Conservation (phyloP, 2,113 vertebrate genomes). For the Ophiodon elongatus region DNA sequence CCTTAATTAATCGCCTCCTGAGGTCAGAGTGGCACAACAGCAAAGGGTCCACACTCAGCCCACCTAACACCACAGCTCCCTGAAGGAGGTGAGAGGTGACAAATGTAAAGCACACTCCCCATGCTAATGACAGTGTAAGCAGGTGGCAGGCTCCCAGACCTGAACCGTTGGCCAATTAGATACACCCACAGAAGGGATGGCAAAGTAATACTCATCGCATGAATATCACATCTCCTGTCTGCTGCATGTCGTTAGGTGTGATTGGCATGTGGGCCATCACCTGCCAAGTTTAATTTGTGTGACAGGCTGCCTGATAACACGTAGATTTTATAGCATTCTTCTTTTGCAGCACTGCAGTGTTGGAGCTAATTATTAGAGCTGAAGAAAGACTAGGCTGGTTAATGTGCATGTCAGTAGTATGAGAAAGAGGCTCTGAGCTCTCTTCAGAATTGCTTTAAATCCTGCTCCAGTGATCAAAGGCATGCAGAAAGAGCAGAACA, state of each 20-base stretch:
- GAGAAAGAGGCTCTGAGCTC: conserved; percentile 50
- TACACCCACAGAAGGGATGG: conserved; percentile 21
- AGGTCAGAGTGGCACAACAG: conserved; percentile 53
- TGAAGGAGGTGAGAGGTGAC: conserved; percentile 58
- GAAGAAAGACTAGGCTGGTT: conserved; percentile 56
- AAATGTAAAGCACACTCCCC: conserved; percentile 48
- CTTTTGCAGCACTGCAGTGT: conserved; percentile 41
- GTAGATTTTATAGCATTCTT: conserved; percentile 16
- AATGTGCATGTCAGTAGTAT: conserved; percentile 74
- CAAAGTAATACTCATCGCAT: conserved; percentile 15
- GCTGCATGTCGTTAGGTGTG: conserved; percentile 36
- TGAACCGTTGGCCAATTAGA: conserved; percentile 64
- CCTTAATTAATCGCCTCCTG: conserved; percentile 67
- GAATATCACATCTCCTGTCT: conserved; percentile 40
- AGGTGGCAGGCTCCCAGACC: conserved; percentile 53
- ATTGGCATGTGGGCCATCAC: conserved; percentile 44
- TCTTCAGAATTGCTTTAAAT: conserved; percentile 70
- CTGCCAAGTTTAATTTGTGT: conserved; percentile 26
- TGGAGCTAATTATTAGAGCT: conserved; percentile 69
- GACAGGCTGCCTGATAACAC: conserved; percentile 40
- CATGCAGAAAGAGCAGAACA: conserved; percentile 31
- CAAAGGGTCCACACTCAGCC: conserved; percentile 32
- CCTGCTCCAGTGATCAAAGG: conserved; percentile 72
- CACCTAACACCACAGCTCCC: conserved; percentile 43
- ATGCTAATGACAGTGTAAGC: conserved; percentile 55